Evolutionary conservation across 2,113 vertebrate genomes (phyloP).

Genomic region (pig (Sus scrofa)): T2T-Sscrofa CM000817.6:30933001-30933500

Average conservation of each 20-base stretch:
- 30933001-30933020: slow-evolving; percentile 61
- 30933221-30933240: not conserved
- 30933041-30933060: slow-evolving; percentile 65
- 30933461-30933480: not conserved
- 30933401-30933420: not conserved
- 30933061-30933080: not conserved
- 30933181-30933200: not conserved
- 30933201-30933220: not conserved
- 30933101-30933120: not conserved
- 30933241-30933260: not conserved
- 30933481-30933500: not conserved
- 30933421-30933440: not conserved
- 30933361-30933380: not conserved
- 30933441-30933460: not conserved
- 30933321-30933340: not conserved
- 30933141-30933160: not conserved
- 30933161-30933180: not conserved
- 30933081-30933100: slow-evolving; percentile 35
- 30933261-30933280: not conserved
- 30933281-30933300: not conserved
- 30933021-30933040: slow-evolving; percentile 49
- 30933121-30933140: slow-evolving; percentile 17
- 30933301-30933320: not conserved
- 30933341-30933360: not conserved
- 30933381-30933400: not conserved